phyloP scores from a whole-genome alignment of 2,888 invertebrate species.

The Himalopsyche kuldschensis region DNA sequence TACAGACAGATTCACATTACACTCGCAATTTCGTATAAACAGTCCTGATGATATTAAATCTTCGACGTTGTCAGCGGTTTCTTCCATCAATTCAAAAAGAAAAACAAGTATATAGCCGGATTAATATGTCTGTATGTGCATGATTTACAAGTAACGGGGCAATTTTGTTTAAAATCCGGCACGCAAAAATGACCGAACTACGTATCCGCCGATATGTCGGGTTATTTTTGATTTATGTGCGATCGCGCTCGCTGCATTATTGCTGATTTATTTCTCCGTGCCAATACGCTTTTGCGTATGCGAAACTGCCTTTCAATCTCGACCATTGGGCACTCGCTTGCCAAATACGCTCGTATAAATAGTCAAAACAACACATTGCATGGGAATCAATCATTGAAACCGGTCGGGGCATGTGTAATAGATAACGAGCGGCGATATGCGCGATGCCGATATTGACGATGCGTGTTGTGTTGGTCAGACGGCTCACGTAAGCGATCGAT shows the following conservation, averaged over 20 bases:
- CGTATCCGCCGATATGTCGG: neutral
- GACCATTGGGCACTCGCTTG: neutral
- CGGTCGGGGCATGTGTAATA: neutral
- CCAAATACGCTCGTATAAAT: constrained; percentile 1
- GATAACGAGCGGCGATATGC: neutral
- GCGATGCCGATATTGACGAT: neutral
- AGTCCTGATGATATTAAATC: no score
- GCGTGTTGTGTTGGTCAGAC: neutral
- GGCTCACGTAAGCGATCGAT: neutral
- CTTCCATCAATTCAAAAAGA: no score
- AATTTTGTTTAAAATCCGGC: neutral
- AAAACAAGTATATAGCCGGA: no score
- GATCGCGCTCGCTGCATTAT: neutral
- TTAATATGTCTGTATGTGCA: no score
- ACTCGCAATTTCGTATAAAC: no score
- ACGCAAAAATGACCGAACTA: neutral
- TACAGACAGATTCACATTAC: no score
- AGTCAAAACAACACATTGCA: neutral
- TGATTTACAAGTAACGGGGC: neutral
- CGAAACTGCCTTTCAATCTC: neutral
- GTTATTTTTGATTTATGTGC: neutral
- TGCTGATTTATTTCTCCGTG: neutral
- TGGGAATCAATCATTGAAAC: neutral
- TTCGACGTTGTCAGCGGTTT: no score
- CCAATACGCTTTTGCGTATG: neutral